Conservation (phyloP, 2,113 vertebrate species). For the Eulemur macaco region DNA sequence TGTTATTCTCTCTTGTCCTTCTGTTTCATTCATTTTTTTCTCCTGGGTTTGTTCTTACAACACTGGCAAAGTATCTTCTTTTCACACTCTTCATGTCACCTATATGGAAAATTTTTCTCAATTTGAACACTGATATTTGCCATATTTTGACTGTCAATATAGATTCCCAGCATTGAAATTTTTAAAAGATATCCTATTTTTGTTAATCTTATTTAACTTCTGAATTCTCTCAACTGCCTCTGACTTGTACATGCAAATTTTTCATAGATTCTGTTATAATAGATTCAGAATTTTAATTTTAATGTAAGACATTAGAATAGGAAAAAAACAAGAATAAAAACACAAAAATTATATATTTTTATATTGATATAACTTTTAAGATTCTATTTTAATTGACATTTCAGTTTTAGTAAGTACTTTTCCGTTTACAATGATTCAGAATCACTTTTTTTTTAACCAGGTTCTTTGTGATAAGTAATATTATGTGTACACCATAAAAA, state of each 20-base stretch:
- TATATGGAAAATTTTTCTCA: not conserved
- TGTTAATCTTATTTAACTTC: not conserved
- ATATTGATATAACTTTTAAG: not conserved
- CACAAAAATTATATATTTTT: not conserved
- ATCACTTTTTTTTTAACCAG: not conserved
- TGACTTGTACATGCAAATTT: not conserved
- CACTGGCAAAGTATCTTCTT: not conserved
- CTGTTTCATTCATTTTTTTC: not conserved
- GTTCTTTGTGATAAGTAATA: not conserved
- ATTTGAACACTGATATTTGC: not conserved
- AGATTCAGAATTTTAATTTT: conserved; percentile 9
- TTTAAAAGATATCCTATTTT: not conserved
- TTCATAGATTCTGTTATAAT: not conserved
- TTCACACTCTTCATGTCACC: not conserved
- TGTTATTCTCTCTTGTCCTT: not conserved
- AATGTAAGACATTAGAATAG: not conserved
- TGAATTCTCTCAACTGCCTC: not conserved
- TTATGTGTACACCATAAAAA: not conserved
- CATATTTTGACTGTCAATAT: not conserved
- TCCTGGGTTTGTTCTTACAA: not conserved
- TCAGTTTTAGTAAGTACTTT: not conserved
- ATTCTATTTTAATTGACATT: not conserved
- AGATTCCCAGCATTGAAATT: not conserved
- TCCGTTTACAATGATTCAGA: not conserved
- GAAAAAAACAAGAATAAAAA: not conserved